Percentiles rank a stretch among this genome's conserved stretches.
Conservation (phyloP, 2,888 invertebrate species). For the Trichopria drosophilae region DNA sequence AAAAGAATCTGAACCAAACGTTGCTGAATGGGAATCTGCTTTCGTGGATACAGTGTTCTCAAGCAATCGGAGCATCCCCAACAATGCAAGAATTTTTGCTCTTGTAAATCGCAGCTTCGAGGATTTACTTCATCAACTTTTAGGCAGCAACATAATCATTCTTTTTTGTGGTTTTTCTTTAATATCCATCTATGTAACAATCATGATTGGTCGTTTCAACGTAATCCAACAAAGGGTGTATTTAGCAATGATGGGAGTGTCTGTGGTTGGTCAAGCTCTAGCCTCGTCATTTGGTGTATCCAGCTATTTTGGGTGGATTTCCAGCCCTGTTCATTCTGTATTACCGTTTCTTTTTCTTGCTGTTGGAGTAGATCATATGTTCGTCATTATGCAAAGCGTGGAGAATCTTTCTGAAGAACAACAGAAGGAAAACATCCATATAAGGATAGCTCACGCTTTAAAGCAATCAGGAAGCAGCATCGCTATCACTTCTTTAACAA, state of each 20-base stretch:
- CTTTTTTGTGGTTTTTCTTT: slow-evolving; percentile 53
- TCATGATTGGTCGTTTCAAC: slow-evolving; percentile 55
- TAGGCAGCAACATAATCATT: slow-evolving; percentile 52
- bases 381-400: slow-evolving; percentile 56
- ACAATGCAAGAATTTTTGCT: slow-evolving; percentile 50
- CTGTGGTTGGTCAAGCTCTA: slow-evolving; percentile 54
- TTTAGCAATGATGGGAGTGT: slow-evolving; percentile 51
- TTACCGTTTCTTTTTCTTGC: slow-evolving; percentile 57
- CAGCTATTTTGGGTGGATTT: slow-evolving; percentile 53
- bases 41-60: slow-evolving; percentile 47
- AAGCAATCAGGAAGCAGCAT: slow-evolving; percentile 58
- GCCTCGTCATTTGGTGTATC: slow-evolving; percentile 55
- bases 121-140: slow-evolving; percentile 49
- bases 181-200: slow-evolving; percentile 53
- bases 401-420: slow-evolving; percentile 46
- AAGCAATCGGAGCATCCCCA: slow-evolving; percentile 45
- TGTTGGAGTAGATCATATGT: slow-evolving; percentile 59
- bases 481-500: slow-evolving; percentile 61
- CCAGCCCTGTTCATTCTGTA: slow-evolving; percentile 57
- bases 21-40: slow-evolving; percentile 50
- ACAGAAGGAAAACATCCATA: slow-evolving; percentile 41
- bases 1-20: slow-evolving; percentile 44
- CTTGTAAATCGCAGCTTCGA: slow-evolving; percentile 52
- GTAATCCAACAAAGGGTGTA: slow-evolving; percentile 53
- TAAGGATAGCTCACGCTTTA: slow-evolving; percentile 54